Base-by-base conservation (phyloP, 2,888 invertebrate genomes). In the Agonum fuliginosum region DNA sequence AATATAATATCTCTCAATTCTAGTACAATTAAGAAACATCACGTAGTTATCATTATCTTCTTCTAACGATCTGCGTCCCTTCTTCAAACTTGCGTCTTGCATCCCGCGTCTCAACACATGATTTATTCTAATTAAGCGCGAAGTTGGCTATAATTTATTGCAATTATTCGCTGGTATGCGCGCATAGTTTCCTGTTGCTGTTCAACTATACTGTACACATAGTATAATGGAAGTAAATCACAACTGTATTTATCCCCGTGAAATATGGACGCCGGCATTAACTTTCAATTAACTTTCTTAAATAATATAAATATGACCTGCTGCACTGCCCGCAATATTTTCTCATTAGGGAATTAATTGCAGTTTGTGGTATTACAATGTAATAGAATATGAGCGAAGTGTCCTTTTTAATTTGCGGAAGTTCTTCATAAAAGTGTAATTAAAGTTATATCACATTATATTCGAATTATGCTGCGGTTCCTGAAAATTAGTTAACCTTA, bases 91-190 rank as follows among this genome's bases (percentile, higher is more conserved):
- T 17, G 4, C 62, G 19, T n/a, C 62, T 62, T 62, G n/a, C n/a
- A 30, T 10, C 30, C 10, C 62, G 34, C 62, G 67, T 67, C 67
- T 41, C 41, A 67, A 12, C 72, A 19, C 24, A 54, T 72, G 72
- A 72, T 72, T 54, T 72, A 72, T 72, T 58, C 72, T 72, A 72
- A 72, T 72, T 72, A 72, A 70, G 72, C 58, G 14, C 72, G 37
- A 72, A 72, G 22, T 72, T 72, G 37, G 72, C 37, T 58, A 54
- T 54, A 72, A 72, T 72, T 72, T 72, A 72, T 58, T 58, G 46
- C 72, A 58, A 72, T 58, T 72, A 72, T 72, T 72, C 54, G 6
- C 54, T 72, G 54, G 70, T 46, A 41, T 48, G 54, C 12, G 69
- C 19, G 22, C 72, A 72, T 72, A 72, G 72, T 72, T 72, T 27